Base-by-base conservation (phyloP, 2,888 invertebrate genomes). In the Harpagoxenus sublaevis region DNA sequence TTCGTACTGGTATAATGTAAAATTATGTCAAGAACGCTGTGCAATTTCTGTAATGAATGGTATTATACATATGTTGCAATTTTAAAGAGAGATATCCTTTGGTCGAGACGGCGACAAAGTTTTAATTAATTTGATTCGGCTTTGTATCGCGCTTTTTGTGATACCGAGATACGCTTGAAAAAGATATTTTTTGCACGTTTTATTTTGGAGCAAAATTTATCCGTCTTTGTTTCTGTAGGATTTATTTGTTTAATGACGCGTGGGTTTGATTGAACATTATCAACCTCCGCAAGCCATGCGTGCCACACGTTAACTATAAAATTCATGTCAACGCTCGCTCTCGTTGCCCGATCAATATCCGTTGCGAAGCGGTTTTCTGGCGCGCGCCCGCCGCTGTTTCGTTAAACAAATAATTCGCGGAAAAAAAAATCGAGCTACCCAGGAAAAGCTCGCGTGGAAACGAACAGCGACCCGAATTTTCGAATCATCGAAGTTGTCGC, bases 321-420 rank as follows among this genome's bases (percentile, higher is more conserved):
- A 81, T 81, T 71, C 79, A 81, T 81, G 79, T 81, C 79, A 81
- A 81, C 79, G 79, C 79, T 81, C 79, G 79, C 79, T 81, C 79
- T 81, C 71, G 79, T 81, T 71, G 79, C 48, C 48, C 79, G 79
- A 81, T 81, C 79, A 81, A 81, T 81, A 81, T 81, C 79, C 79
- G 79, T 81, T 71, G 71, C 71, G 79, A 71, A 71, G 79, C 71
- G 60, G 71, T 71, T 71, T 79, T 71, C 71, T 79, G 71, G 71
- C 31, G 48, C 60, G 79, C 60, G 71, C 39, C 23, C 57, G 60
- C n/a, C 12, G 60, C 60, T 18, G 71, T 81, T 62, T 60, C 60
- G 71, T 81, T 81, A 81, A 81, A 77, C 77, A 77, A 77, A 81
- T 81, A 71, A 71, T 65, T 53, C 31, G 35, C 39, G 28, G 28